Evolutionary conservation across 2,888 invertebrate species (phyloP).

Genomic region (Abrostola tripartita): DNA sequence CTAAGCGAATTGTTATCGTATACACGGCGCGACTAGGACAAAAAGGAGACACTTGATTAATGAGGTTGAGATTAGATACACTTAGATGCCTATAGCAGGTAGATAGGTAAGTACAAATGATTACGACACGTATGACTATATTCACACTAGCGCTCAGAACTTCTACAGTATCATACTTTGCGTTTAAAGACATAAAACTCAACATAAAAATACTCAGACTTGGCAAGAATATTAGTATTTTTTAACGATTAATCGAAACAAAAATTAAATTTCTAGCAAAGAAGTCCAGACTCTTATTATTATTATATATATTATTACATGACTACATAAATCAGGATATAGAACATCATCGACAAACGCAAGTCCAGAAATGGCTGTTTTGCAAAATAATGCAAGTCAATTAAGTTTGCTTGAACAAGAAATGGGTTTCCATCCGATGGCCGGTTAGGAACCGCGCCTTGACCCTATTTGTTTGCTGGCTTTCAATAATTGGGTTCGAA

Average conservation of each 20-base stretch:
- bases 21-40: background rate
- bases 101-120: background rate
- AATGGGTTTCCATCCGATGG: background rate
- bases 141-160: no score
- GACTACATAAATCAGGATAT: no score
- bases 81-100: background rate
- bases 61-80: background rate
- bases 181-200: no score
- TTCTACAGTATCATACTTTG: no score
- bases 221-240: no score
- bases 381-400: slow-evolving; percentile 3
- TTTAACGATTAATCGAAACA: no score
- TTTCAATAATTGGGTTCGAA: background rate
- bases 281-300: no score
- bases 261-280: no score
- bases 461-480: background rate
- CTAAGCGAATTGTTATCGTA: slow-evolving; percentile 1
- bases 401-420: slow-evolving; percentile 9
- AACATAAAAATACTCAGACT: no score
- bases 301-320: no score
- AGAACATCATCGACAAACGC: no score
- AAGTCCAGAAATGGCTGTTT: slow-evolving; percentile 10
- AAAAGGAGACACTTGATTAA: background rate
- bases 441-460: background rate
- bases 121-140: no score